phyloP scores from a whole-genome alignment of 2,113 vertebrate species.

The Mesocricetus auratus region DNA sequence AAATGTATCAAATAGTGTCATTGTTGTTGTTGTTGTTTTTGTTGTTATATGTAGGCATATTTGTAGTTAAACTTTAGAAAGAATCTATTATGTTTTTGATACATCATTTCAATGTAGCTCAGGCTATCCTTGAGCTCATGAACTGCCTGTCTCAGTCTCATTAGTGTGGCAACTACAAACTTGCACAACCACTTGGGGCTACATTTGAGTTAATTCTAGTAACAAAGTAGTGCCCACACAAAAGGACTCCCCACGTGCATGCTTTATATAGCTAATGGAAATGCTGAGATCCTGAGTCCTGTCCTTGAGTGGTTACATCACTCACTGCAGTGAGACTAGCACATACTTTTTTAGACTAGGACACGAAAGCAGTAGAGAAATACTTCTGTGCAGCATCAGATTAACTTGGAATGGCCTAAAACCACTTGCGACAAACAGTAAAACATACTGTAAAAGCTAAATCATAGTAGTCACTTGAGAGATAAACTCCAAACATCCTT shows the following conservation, averaged over 20 bases:
- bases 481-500: neutral
- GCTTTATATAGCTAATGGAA: neutral
- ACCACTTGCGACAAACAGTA: conserved; percentile 15
- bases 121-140: neutral
- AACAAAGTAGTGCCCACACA: neutral
- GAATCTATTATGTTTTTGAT: neutral
- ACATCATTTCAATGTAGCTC: neutral
- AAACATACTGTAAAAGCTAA: conserved; percentile 12
- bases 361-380: neutral
- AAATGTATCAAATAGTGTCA: neutral
- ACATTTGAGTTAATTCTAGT: neutral
- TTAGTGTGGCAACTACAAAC: neutral
- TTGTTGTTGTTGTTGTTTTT: neutral
- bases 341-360: neutral
- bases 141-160: neutral
- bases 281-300: neutral
- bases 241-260: neutral
- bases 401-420: neutral
- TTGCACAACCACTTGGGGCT: neutral
- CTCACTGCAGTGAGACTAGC: neutral
- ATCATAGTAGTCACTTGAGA: neutral
- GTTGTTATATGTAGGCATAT: neutral
- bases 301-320: rapidly evolving
- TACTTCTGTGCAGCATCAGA: neutral
- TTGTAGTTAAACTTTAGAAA: neutral